These are phyloP conservation scores for Drosophila niveifrons DNA, from an alignment of 2,888 invertebrate species.

Conservation along the genomic window DNA sequence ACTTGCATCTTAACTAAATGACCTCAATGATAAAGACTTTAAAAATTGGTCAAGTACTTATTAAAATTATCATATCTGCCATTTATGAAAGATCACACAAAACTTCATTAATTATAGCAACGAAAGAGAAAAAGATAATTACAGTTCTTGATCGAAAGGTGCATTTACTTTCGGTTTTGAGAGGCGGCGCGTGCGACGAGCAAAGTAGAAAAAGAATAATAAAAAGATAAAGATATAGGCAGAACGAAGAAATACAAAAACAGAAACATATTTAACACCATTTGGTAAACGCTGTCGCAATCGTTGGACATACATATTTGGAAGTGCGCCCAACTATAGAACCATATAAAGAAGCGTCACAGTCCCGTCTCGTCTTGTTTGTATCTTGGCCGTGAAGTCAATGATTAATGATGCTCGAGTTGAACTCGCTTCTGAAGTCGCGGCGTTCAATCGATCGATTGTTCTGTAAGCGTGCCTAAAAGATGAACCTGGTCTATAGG, in stretches of 20 bases:
- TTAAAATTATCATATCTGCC: slow-evolving; percentile 46
- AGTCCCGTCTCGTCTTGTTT: slow-evolving; percentile 31
- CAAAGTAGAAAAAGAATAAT: slow-evolving; percentile 18
- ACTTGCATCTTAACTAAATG: slow-evolving; percentile 46
- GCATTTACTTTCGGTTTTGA: slow-evolving; percentile 55
- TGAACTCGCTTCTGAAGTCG: slow-evolving; percentile 30
- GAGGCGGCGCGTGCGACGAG: slow-evolving; percentile 56
- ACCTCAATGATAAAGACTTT: slow-evolving; percentile 48
- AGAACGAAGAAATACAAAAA: slow-evolving; percentile 8
- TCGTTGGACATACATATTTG: slow-evolving; percentile 48
- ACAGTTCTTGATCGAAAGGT: slow-evolving; percentile 54
- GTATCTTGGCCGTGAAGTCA: slow-evolving; percentile 60
- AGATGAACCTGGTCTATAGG: slow-evolving; percentile 18
- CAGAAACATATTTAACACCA: slow-evolving; percentile 56
- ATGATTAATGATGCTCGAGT: slow-evolving; percentile 62
- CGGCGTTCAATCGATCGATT: slow-evolving; percentile 42
- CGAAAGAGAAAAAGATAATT: slow-evolving; percentile 55
- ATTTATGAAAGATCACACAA: slow-evolving; percentile 38
- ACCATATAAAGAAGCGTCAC: slow-evolving; percentile 59
- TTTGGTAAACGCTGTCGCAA: slow-evolving; percentile 51
- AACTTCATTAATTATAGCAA: slow-evolving; percentile 67
- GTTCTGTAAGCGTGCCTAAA: slow-evolving; percentile 38
- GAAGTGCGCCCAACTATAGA: slow-evolving; percentile 39
- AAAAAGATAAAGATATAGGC: slow-evolving; percentile 8
- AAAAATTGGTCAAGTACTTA: slow-evolving; percentile 42